Conservation (phyloP, 2,113 vertebrate genomes). For the Scytalopus superciliaris region DNA sequence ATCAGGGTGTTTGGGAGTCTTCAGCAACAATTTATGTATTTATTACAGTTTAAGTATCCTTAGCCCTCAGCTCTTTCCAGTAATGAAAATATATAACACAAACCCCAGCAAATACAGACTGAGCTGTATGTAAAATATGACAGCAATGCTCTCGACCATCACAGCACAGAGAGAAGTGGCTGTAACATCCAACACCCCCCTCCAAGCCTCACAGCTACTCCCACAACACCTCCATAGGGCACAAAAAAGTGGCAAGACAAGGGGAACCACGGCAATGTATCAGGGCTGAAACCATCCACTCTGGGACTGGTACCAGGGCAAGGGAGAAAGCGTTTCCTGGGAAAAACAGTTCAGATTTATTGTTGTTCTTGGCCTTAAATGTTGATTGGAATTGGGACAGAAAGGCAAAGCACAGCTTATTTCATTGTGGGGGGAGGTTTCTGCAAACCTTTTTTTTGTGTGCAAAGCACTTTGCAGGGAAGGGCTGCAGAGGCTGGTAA, state of each 20-base stretch:
- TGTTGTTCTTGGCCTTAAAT: not conserved
- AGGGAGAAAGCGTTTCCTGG: not conserved
- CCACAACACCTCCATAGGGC: not conserved
- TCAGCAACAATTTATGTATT: slow-evolving; percentile 51
- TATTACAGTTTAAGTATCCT: slow-evolving; percentile 52
- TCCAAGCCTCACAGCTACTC: not conserved
- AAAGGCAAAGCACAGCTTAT: not conserved
- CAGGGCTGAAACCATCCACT: fast-evolving
- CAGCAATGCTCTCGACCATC: fast-evolving
- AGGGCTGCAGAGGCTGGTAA: not conserved
- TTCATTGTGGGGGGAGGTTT: not conserved
- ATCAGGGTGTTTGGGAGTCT: slow-evolving; percentile 12
- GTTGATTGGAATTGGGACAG: not conserved
- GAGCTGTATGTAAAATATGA: not conserved
- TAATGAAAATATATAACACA: slow-evolving; percentile 29
- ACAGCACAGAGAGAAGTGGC: fast-evolving
- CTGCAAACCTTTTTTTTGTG: not conserved
- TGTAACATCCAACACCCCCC: not conserved
- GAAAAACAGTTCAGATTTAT: not conserved
- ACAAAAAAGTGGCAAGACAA: fast-evolving
- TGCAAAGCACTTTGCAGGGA: not conserved
- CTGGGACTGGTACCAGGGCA: not conserved
- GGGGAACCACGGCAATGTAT: not conserved
- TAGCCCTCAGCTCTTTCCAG: slow-evolving; percentile 24
- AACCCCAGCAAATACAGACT: not conserved